Base-by-base conservation (phyloP, 2,797 vertebrate genomes). In the Enteromius afrohamiltoni region DNA sequence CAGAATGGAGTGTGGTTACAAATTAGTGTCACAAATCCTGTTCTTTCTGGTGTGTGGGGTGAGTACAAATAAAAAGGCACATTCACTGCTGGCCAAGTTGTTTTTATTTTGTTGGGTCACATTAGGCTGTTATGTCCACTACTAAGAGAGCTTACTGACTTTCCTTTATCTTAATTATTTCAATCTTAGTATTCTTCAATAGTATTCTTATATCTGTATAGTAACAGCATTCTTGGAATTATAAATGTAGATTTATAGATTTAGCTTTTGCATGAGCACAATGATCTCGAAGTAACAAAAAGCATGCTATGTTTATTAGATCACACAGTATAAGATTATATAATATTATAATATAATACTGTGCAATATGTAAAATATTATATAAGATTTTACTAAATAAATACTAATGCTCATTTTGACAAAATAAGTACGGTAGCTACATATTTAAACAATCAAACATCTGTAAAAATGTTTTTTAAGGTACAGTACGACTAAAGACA, bases 11-110 rank as follows among this genome's bases (percentile, higher is more conserved):
- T 51, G 31, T 45, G 83, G 62, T 77, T 85, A 74, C 70, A 86
- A 75, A 49, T 60, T 68, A 79, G 83, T 88, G 86, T 82, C 69
- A 83, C 77, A 53, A 58, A 74, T 80, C 21, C 69, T 70, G 49
- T 80, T 73, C 62, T 64, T 77, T 62, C 62, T 69, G 1, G 45
- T 1, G 13, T 79, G 75, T 77, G 40, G 67, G 26, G 34, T 51
- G 45, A 47, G 58, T 6, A 13, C 64, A 77, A 79, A 85, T 83
- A 68, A 73, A 84, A 80, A 75, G 65, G 26, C 40, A 14, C 51
- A 60, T 71, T 82, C 31, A 71, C 53, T 9, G 42, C 5, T 23
- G 11, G 51, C 71, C 74, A 67, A 75, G 49, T 62, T 55, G 34
- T 42, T 23, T 76, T 40, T 85, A 47, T 55, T 73, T 49, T 29